Evolutionary conservation across 2,888 invertebrate genomes (phyloP).

Genomic region (Cabera pusaria): DNA sequence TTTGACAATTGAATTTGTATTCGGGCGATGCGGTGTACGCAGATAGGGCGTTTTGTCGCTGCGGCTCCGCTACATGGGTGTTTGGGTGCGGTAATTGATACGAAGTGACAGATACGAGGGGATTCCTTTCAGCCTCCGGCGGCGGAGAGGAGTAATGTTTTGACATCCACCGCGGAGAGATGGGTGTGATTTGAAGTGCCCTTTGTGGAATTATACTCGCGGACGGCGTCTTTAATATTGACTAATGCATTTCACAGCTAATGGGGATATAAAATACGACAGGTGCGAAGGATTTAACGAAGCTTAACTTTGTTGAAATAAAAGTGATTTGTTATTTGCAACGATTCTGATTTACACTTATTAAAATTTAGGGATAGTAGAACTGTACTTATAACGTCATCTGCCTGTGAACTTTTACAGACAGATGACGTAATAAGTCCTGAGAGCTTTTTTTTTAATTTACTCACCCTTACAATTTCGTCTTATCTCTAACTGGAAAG

Average conservation of each 20-base stretch:
- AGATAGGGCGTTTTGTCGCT: slow-evolving; percentile 66
- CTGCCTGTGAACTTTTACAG: too few species aligned
- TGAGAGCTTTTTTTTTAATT: too few species aligned
- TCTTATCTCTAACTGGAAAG: too few species aligned
- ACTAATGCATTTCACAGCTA: slow-evolving; percentile 80
- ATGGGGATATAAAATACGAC: slow-evolving; percentile 74
- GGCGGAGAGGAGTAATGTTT: slow-evolving; percentile 71
- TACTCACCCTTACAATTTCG: too few species aligned
- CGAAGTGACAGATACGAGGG: slow-evolving; percentile 79
- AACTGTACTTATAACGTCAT: too few species aligned
- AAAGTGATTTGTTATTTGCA: too few species aligned
- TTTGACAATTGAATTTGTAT: slow-evolving; percentile 81
- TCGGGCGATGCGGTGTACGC: slow-evolving; percentile 58
- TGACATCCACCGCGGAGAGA: slow-evolving; percentile 79
- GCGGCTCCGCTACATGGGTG: slow-evolving; percentile 59
- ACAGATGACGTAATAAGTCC: too few species aligned
- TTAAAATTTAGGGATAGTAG: too few species aligned
- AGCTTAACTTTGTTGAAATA: slow-evolving; percentile 46
- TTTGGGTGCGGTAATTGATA: slow-evolving; percentile 83
- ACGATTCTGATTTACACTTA: too few species aligned
- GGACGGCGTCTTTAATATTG: slow-evolving; percentile 80
- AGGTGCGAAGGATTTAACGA: slow-evolving; percentile 69
- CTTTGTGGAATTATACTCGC: slow-evolving; percentile 83
- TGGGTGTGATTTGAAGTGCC: slow-evolving; percentile 83
- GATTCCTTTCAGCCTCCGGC: slow-evolving; percentile 71